Conservation (phyloP, 2,113 vertebrate species). For the Sciurus niger region DNA sequence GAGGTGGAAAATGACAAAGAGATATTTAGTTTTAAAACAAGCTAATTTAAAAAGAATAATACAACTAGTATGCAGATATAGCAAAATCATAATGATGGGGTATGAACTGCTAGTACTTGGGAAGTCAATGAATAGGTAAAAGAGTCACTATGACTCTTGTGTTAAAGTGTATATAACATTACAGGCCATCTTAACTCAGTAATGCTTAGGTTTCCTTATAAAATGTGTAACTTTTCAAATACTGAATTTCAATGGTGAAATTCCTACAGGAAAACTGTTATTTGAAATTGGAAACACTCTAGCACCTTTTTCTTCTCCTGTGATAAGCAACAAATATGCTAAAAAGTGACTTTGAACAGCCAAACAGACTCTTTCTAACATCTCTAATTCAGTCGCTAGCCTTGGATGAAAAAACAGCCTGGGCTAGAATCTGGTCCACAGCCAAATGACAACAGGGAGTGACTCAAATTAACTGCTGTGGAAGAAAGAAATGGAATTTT, state of each 20-base stretch:
- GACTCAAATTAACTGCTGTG: not conserved
- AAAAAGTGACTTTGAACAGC: not conserved
- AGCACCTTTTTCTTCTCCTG: not conserved
- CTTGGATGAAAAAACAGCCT: not conserved
- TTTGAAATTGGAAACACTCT: not conserved
- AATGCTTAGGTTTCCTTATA: not conserved
- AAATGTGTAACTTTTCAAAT: not conserved
- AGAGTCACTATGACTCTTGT: not conserved
- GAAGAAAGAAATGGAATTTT: not conserved
- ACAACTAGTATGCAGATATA: not conserved
- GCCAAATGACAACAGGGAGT: not conserved
- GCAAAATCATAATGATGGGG: not conserved
- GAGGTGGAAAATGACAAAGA: not conserved
- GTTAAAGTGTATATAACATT: not conserved
- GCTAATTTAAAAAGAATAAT: not conserved
- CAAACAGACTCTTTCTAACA: not conserved
- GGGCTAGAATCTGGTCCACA: not conserved
- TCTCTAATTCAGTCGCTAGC: not conserved
- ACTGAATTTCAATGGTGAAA: not conserved
- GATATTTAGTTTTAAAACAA: conserved; percentile 38
- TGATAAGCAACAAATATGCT: not conserved
- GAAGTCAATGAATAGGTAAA: not conserved
- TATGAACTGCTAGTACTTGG: not conserved
- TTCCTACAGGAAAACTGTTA: not conserved
- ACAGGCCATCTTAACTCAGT: not conserved